These are phyloP conservation scores for Drosophila subpulchrella DNA, from an alignment of 1,140 invertebrate genomes.

Conservation along the genomic window DNA sequence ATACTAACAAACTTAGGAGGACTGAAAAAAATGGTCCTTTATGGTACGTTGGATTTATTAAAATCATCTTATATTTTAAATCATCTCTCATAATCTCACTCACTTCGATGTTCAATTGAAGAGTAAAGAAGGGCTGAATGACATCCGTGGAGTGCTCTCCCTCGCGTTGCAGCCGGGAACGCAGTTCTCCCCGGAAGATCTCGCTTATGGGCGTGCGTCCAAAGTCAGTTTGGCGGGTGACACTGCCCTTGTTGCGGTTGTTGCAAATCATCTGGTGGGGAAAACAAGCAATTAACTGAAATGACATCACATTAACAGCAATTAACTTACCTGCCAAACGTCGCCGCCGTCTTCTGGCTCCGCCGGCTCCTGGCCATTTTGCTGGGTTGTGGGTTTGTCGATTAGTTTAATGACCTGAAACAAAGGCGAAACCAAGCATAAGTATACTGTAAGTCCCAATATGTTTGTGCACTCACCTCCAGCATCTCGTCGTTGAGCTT, in stretches of 20 bases:
- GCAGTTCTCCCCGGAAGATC: constrained; percentile 95
- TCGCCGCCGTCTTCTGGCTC: constrained; percentile 87
- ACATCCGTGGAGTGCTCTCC: constrained; percentile 91
- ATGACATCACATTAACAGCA: background rate
- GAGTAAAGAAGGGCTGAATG: constrained; percentile 96
- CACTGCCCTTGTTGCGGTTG: constrained; percentile 94
- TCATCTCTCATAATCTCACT: constrained; percentile 19
- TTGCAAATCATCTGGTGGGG: constrained; percentile 79
- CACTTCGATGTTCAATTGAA: constrained; percentile 97
- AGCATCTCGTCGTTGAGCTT: constrained; percentile 98
- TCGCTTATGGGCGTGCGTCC: constrained; percentile 94
- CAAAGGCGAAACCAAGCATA: background rate
- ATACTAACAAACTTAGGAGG: background rate
- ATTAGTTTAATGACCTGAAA: constrained; percentile 77
- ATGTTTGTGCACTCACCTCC: constrained; percentile 86
- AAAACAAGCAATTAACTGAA: background rate
- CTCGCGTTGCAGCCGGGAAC: constrained; percentile 92
- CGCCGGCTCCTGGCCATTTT: constrained; percentile 85
- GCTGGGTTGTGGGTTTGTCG: constrained; percentile 80
- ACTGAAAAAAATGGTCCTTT: background rate
- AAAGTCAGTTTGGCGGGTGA: constrained; percentile 93
- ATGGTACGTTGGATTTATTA: too few relatives aligned
- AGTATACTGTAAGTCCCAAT: background rate
- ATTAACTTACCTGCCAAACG: constrained; percentile 89
- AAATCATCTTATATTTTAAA: too few relatives aligned